Percentiles rank a stretch among this genome's conserved stretches.
phyloP scores from a whole-genome alignment of 2,797 vertebrate genomes.

The Cuculus canorus region DNA sequence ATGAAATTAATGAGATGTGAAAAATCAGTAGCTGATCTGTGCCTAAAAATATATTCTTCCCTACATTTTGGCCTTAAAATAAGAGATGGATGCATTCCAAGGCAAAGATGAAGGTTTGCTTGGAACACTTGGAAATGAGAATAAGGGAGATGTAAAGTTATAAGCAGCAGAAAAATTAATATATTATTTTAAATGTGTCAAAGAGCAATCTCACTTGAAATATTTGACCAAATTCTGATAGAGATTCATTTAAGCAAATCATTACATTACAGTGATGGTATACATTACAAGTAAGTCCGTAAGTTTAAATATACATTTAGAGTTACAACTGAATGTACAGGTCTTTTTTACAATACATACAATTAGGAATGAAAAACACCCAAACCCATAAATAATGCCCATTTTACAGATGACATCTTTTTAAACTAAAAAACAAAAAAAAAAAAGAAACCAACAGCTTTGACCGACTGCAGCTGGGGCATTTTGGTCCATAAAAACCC shows the following conservation, averaged over 20 bases:
- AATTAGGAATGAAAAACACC: conserved; percentile 88
- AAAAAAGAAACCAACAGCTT: conserved; percentile 80
- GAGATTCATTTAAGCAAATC: neutral
- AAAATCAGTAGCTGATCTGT: neutral
- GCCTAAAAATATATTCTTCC: neutral
- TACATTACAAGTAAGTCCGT: conserved; percentile 90
- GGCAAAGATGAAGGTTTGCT: neutral
- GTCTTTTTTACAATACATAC: conserved; percentile 94
- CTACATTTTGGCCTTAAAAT: neutral
- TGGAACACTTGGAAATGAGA: neutral
- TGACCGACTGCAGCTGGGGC: conserved; percentile 82
- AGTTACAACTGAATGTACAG: conserved; percentile 94
- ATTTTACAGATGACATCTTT: conserved; percentile 79
- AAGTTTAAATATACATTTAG: conserved; percentile 97
- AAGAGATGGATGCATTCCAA: neutral
- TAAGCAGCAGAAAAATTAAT: neutral
- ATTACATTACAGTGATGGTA: conserved; percentile 93
- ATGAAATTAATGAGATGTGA: neutral
- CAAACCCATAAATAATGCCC: conserved; percentile 83
- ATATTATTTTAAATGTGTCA: neutral
- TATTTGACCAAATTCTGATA: neutral
- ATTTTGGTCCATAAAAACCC: conserved; percentile 87
- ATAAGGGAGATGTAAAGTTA: neutral
- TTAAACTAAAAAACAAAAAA: conserved; percentile 66
- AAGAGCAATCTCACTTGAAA: neutral